phyloP scores from a whole-genome alignment of 2,797 vertebrate genomes.

The Leptatherina wallacei region DNA sequence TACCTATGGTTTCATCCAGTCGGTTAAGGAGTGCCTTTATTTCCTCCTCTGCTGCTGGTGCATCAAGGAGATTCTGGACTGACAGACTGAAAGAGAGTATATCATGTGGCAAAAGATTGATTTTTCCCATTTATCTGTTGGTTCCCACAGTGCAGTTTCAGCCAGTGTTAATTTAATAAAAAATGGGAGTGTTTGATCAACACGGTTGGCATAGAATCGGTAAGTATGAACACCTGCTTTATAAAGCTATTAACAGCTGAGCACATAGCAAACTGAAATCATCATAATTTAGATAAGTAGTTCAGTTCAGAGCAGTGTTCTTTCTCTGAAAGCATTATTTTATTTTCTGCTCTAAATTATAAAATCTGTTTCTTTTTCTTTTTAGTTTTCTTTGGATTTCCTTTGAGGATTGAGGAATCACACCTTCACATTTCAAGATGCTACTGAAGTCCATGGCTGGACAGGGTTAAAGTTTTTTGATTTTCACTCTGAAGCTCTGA shows the following conservation, averaged over 20 bases:
- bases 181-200: constrained; percentile 50
- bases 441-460: constrained; percentile 20
- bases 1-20: constrained; percentile 81
- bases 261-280: not conserved
- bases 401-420: constrained; percentile 41
- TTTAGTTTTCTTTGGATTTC: constrained; percentile 46
- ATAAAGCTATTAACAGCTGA: not conserved
- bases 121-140: constrained; percentile 45
- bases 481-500: constrained; percentile 29
- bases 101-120: constrained; percentile 50
- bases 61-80: constrained; percentile 91
- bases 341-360: not conserved
- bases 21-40: constrained; percentile 87
- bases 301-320: not conserved
- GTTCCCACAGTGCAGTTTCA: constrained; percentile 46
- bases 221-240: constrained; percentile 45
- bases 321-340: not conserved
- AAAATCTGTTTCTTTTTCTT: constrained; percentile 20
- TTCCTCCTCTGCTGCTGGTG: constrained; percentile 96
- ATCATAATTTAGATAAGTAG: not conserved
- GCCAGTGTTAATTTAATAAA: constrained; percentile 49
- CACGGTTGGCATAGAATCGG: constrained; percentile 37
- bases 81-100: constrained; percentile 48
- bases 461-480: constrained; percentile 29
- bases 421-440: constrained; percentile 42